Percentiles rank a stretch among this genome's conserved stretches.
Evolutionary conservation across 1,140 invertebrate genomes (phyloP).

Genomic region (Cardiocondyla obscurior): DNA sequence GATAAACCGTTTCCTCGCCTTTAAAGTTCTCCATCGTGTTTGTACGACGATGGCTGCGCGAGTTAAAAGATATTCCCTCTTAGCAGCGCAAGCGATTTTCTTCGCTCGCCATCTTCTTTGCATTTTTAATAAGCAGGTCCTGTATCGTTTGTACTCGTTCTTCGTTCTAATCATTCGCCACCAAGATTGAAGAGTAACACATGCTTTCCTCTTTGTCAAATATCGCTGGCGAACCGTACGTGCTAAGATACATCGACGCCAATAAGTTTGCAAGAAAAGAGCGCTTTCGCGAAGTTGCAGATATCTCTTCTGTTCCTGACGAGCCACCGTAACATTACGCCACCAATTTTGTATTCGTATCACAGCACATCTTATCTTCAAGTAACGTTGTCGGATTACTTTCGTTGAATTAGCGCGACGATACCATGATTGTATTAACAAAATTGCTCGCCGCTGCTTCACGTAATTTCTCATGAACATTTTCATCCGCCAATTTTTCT

Average conservation of each 20-base stretch:
- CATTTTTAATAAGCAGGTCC: not conserved
- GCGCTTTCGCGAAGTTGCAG: slow-evolving; percentile 35
- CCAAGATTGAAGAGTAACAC: slow-evolving; percentile 74
- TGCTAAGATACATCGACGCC: slow-evolving; percentile 65
- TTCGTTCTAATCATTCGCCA: slow-evolving; percentile 69
- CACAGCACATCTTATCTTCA: slow-evolving; percentile 70
- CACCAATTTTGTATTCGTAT: slow-evolving; percentile 81
- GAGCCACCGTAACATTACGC: slow-evolving; percentile 73
- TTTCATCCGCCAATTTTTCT: slow-evolving; percentile 73
- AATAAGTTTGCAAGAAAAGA: slow-evolving; percentile 69
- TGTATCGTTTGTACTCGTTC: slow-evolving; percentile 12
- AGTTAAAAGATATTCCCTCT: not conserved
- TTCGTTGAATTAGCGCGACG: slow-evolving; percentile 39
- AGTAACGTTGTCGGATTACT: slow-evolving; percentile 70
- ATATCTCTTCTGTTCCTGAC: slow-evolving; percentile 66
- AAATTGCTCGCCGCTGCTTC: slow-evolving; percentile 53
- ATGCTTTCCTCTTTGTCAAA: slow-evolving; percentile 62
- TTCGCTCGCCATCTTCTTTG: slow-evolving; percentile 59
- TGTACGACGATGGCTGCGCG: slow-evolving; percentile 45
- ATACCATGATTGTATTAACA: slow-evolving; percentile 72
- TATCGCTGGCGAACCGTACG: slow-evolving; percentile 72
- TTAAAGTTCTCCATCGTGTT: slow-evolving; percentile 49
- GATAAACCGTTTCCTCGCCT: slow-evolving; percentile 5
- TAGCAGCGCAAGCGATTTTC: not conserved
- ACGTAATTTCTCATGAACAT: slow-evolving; percentile 52